phyloP scores from a whole-genome alignment of 1,140 invertebrate genomes.

The Agrypnia vestita region DNA sequence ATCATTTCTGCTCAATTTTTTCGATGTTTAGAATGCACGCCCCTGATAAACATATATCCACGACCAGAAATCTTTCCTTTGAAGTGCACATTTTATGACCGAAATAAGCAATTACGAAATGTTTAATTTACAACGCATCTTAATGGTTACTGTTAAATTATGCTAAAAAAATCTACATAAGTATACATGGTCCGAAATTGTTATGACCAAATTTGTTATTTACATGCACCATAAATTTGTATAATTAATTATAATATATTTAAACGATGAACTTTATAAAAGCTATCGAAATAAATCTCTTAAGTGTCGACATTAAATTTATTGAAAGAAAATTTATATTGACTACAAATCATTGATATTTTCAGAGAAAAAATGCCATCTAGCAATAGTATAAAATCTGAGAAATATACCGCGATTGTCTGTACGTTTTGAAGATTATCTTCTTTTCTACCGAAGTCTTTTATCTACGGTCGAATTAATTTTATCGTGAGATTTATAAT shows the following conservation, averaged over 20 bases:
- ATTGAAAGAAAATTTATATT: too few relatives aligned
- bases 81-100: conserved; percentile 4
- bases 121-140: not conserved
- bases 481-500: too few relatives aligned
- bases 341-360: too few relatives aligned
- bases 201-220: not conserved
- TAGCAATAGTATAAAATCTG: too few relatives aligned
- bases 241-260: conserved; percentile 15
- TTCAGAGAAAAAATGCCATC: too few relatives aligned
- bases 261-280: conserved; percentile 14
- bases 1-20: too few relatives aligned
- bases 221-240: not conserved
- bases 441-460: too few relatives aligned
- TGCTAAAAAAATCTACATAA: not conserved
- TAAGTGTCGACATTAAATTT: not conserved
- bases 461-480: too few relatives aligned
- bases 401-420: too few relatives aligned
- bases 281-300: not conserved
- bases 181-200: not conserved
- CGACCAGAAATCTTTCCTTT: not conserved
- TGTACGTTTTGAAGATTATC: too few relatives aligned
- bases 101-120: conserved; percentile 23
- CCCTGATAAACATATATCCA: too few relatives aligned
- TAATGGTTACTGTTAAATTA: conserved; percentile 32
- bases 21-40: too few relatives aligned